Conservation (phyloP, 1,140 invertebrate genomes). For the Drosophila seguyi region DNA sequence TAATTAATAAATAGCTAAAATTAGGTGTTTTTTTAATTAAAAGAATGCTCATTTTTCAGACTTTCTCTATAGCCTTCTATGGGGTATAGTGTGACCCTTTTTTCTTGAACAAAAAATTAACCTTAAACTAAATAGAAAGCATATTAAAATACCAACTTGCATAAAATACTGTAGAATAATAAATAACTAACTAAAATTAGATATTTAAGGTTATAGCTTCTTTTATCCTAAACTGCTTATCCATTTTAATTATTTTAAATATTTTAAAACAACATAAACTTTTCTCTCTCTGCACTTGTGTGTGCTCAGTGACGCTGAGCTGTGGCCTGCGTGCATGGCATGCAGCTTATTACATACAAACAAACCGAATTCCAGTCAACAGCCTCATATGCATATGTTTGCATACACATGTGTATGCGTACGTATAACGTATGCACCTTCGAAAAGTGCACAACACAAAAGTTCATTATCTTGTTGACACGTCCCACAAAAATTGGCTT, state of each 20-base stretch:
- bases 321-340: conserved; percentile 32
- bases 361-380: conserved; percentile 32
- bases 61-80: not conserved
- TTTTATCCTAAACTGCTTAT: not conserved
- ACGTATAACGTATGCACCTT: conserved; percentile 6
- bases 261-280: too few relatives aligned
- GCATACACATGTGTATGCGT: conserved; percentile 43
- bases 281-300: conserved; percentile 7
- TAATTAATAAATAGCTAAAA: too few relatives aligned
- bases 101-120: not conserved
- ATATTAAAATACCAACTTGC: not conserved
- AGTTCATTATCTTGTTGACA: conserved; percentile 80
- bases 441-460: conserved; percentile 62
- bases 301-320: conserved; percentile 30
- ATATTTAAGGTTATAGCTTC: too few relatives aligned
- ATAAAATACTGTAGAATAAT: not conserved
- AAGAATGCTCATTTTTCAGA: not conserved
- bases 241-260: not conserved
- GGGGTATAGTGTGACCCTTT: not conserved
- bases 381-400: conserved; percentile 50
- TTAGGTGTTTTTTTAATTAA: too few relatives aligned
- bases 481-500: conserved; percentile 63
- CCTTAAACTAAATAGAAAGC: not conserved
- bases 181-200: not conserved
- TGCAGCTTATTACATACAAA: conserved; percentile 53